These are phyloP conservation scores for Psittacula derbiana DNA, from an alignment of 2,797 vertebrate genomes.

Conservation along the genomic window DNA sequence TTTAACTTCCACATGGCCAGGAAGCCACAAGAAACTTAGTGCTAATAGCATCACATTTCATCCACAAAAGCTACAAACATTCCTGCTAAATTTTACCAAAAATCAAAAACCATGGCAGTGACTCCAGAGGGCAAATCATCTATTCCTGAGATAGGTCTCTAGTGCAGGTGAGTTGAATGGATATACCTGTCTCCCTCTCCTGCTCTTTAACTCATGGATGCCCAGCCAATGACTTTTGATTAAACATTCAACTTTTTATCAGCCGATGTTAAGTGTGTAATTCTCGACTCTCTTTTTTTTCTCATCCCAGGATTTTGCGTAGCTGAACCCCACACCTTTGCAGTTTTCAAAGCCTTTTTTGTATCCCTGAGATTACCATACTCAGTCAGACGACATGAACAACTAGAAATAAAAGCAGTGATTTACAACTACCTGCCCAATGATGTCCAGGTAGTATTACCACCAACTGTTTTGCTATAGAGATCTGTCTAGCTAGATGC, in stretches of 20 bases:
- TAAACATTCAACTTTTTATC: not conserved
- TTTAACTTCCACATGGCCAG: not conserved
- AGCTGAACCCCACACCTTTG: slow-evolving; percentile 69
- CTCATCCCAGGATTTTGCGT: slow-evolving; percentile 71
- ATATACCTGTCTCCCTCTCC: not conserved
- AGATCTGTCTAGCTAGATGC: not conserved
- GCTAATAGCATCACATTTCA: not conserved
- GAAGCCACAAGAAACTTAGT: not conserved
- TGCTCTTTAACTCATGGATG: not conserved
- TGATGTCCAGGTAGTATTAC: slow-evolving; percentile 56
- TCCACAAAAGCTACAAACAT: not conserved
- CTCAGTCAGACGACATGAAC: slow-evolving; percentile 74
- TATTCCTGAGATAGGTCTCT: not conserved
- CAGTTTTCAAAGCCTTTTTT: slow-evolving; percentile 75
- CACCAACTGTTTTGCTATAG: not conserved
- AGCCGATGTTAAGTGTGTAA: not conserved
- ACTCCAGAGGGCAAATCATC: not conserved
- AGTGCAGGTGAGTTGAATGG: not conserved
- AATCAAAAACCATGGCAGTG: not conserved
- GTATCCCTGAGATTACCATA: slow-evolving; percentile 73
- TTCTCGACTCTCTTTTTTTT: not conserved
- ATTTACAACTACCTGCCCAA: slow-evolving; percentile 73
- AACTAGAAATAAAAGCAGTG: slow-evolving; percentile 76
- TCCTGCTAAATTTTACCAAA: not conserved
- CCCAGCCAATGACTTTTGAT: not conserved